Base-by-base conservation (phyloP, 2,113 vertebrate genomes). In the Jaculus jaculus region DNA sequence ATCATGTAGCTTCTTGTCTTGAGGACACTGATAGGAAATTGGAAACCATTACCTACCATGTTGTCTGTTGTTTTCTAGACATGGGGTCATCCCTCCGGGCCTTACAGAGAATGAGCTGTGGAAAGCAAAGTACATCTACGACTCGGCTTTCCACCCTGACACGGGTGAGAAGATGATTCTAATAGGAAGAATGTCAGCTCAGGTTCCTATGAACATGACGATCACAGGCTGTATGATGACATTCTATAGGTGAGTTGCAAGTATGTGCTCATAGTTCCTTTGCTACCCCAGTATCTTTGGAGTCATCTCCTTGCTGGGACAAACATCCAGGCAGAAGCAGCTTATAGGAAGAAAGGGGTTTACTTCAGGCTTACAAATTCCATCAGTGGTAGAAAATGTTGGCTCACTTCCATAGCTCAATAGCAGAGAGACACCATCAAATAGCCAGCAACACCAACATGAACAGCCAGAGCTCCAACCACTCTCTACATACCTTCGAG, bases 161-260 rank as follows among this genome's bases (percentile, higher is more conserved):
- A 99, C 99, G 0, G 99, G 99, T 2, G 99, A 99, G 92, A 99
- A 99, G 97, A 99, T 99, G 99, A 98, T 99, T 54, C 93, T 99
- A 97, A 99, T 99, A 65, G 99, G 99, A 75, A 98, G 99, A 66
- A 99, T 99, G 99, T 99, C 99, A 0, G 99, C 99, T 39, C 99
- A 99, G 97, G 99, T 99, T 17, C 99, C 99, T 24, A 99, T 99
- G 99, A 99, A 99, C 97, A 99, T 99, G 99, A 99, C 99, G 20
- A 99, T 99, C 98, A 99, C 99, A 7, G 99, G 99, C 34, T 99
- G 99, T 79, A 99, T 99, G 99, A 99, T 99, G 99, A 99, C 99
- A 0, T 99, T 99, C 97, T 99, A 99, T 97, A 99, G 98, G 99
- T 99, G 94, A 98, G 98, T 85, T 30, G 0, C 34, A 12, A 37